These are phyloP conservation scores for Kryptopterus vitreolus DNA, from an alignment of 2,797 vertebrate genomes.

Conservation along the genomic window DNA sequence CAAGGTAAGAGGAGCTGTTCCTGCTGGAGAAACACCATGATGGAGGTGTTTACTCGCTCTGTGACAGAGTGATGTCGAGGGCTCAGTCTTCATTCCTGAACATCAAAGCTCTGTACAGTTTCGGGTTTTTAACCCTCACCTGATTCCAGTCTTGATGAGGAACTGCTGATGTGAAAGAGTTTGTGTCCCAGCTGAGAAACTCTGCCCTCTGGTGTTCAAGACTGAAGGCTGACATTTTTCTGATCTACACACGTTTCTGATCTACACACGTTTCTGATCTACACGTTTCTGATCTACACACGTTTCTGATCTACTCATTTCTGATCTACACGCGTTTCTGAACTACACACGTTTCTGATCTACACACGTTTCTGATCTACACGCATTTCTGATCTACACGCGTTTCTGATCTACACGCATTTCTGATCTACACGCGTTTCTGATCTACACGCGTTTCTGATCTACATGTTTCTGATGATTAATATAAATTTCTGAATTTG, in stretches of 20 bases:
- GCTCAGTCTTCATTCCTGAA: not conserved
- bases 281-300: no score
- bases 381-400: no score
- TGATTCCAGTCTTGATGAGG: not conserved
- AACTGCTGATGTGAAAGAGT: not conserved
- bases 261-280: no score
- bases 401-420: no score
- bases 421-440: no score
- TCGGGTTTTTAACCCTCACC: not conserved
- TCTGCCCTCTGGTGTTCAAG: not conserved
- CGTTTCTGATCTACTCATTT: no score
- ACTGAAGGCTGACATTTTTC: not conserved
- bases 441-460: no score
- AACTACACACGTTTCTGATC: no score
- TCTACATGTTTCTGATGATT: no score
- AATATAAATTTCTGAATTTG: not conserved
- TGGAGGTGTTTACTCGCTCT: not conserved
- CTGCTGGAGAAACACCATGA: not conserved
- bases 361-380: no score
- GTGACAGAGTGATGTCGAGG: not conserved
- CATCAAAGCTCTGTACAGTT: not conserved
- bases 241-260: not conserved
- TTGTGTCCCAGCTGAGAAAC: not conserved
- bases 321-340: no score
- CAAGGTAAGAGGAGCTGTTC: not conserved